Evolutionary conservation across 2,888 invertebrate species (phyloP).

Genomic region (Mesorhabditis belari): DNA sequence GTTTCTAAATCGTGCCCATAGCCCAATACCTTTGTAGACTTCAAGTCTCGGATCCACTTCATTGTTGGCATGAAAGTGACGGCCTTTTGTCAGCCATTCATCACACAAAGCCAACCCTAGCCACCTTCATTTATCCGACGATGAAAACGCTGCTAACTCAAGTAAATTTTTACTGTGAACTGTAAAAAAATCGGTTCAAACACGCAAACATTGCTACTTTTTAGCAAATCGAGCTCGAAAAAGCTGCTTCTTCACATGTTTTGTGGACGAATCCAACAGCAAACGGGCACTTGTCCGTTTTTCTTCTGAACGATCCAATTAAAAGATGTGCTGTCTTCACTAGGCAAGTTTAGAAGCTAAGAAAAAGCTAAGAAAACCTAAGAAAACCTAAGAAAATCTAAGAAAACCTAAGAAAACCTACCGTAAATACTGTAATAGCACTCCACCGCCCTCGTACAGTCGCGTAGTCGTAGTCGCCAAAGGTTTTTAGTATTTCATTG

Average conservation of each 20-base stretch:
- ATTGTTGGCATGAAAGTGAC: conserved; percentile 4
- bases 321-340: neutral
- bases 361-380: no score
- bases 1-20: no score
- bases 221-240: neutral
- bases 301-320: neutral
- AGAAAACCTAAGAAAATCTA: no score
- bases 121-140: conserved; percentile 6
- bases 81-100: conserved; percentile 7
- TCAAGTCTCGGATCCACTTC: neutral
- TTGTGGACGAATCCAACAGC: neutral
- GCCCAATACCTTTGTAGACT: neutral
- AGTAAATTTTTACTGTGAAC: no score
- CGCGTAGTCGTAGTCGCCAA: no score
- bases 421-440: no score
- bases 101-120: neutral
- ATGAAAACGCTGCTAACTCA: conserved; percentile 1
- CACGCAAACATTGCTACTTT: neutral
- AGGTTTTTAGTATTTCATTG: no score
- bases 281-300: neutral
- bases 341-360: no score
- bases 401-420: no score
- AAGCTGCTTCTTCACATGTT: neutral
- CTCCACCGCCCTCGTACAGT: no score
- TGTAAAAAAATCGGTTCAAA: neutral